Base-by-base conservation (phyloP, 1,140 invertebrate species). In the Bombus sylvicola region DNA sequence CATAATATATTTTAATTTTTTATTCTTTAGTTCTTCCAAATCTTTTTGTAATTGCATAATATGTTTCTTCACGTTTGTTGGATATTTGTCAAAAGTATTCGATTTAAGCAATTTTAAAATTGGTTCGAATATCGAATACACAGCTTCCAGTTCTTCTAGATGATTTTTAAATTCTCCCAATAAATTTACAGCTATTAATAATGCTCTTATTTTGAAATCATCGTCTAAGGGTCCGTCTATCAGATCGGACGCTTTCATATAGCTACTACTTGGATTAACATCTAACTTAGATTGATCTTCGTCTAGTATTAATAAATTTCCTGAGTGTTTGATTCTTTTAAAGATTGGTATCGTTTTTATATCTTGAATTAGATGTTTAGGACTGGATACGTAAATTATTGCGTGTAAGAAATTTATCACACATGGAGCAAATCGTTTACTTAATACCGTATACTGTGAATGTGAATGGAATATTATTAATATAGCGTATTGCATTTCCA, bases 391-490 rank as follows among this genome's bases (percentile, higher is more conserved):
- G 92, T 96, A 97, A 71, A 98, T 92, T 81, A 98, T 93, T 5
- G 97, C 97, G 64, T 96, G 94, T 15, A 99, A 93, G 92, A 97
- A 98, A 94, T 97, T 98, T 22, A 98, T 95, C 1, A 96, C 96
- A 69, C 98, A 96, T 1, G 98, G 98, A 34, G 97, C 95, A 91
- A 97, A 97, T 92, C 98, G 95, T 95, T 98, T 98, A 6, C 98
- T 98, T n/a, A 98, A 93, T 9, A 94, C 90, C 8, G 97, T 97
- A 93, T 97, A 98, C 97, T 97, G 93, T 87, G 96, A 96, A 89
- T 90, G 85, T 87, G 97, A 96, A 89, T 90, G 85, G 88, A 92
- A 93, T 22, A 62, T 75, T 66, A 85, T 78, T 22, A 47, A 47
- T 6, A 22, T 18, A 28, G n/a, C 25, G 22, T 28, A n/a, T 12